Evolutionary conservation across 2,888 invertebrate species (phyloP).

Genomic region (Mimachlamys varia): DNA sequence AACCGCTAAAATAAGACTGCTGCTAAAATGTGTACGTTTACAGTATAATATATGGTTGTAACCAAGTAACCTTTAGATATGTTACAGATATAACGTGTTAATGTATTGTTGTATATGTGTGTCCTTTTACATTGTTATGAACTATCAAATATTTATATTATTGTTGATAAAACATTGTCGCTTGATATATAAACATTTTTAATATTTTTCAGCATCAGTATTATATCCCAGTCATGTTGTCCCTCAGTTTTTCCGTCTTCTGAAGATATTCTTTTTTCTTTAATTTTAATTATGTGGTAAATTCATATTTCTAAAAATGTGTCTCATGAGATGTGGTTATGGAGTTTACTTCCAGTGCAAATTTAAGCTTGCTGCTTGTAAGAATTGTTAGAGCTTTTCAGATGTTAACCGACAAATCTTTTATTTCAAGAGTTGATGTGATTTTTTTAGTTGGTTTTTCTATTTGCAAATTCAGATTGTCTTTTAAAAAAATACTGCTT

Average conservation of each 20-base stretch:
- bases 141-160: slow-evolving; percentile 29
- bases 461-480: no score
- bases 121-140: slow-evolving; percentile 3
- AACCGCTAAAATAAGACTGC: no score
- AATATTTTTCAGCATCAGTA: background rate
- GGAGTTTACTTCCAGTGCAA: background rate
- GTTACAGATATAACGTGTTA: background rate
- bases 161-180: slow-evolving; percentile 18
- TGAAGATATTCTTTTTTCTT: background rate
- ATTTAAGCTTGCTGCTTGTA: background rate
- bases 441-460: background rate
- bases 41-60: background rate
- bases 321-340: background rate
- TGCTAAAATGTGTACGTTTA: no score
- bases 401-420: background rate
- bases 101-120: slow-evolving; percentile 16
- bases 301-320: background rate
- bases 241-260: background rate
- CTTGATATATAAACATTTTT: background rate
- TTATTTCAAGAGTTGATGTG: background rate
- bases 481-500: no score
- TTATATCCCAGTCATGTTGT: background rate
- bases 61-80: background rate
- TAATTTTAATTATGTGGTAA: background rate
- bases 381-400: background rate